These are phyloP conservation scores for Tiphia femorata DNA, from an alignment of 2,888 invertebrate species.

Conservation along the genomic window DNA sequence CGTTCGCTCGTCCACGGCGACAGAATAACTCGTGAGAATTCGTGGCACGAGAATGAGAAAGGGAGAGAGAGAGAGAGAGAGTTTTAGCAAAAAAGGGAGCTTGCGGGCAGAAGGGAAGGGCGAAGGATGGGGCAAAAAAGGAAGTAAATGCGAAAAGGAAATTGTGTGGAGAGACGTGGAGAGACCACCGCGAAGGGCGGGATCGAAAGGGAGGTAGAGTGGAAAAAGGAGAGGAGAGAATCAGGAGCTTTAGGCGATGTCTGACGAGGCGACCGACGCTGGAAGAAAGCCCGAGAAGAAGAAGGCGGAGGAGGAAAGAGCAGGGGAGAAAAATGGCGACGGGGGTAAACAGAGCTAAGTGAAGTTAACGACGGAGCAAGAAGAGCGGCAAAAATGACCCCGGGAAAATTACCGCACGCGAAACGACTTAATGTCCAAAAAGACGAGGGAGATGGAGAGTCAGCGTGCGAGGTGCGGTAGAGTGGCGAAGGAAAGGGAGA, in stretches of 20 bases:
- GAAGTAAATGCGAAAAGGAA: constrained; percentile 3
- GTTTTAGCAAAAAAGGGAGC: background rate
- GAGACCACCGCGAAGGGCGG: constrained; percentile 10
- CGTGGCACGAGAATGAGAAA: background rate
- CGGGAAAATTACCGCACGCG: constrained; percentile 52
- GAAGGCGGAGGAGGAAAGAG: constrained; percentile 17
- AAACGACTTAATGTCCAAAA: constrained; percentile 60
- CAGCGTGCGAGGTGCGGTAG: constrained; percentile 3
- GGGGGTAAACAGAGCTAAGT: constrained; percentile 56
- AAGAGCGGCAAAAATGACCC: constrained; percentile 53
- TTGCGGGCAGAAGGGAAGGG: background rate
- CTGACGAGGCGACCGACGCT: constrained; percentile 25
- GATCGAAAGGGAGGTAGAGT: constrained; percentile 10
- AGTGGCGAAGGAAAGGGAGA: too few relatives aligned
- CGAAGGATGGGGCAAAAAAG: constrained; percentile 6
- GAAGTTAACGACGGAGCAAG: constrained; percentile 58
- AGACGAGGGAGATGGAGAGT: constrained; percentile 26
- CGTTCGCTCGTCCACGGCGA: too few relatives aligned
- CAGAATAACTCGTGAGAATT: background rate
- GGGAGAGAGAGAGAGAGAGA: background rate
- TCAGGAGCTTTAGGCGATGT: constrained; percentile 25
- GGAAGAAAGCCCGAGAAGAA: constrained; percentile 7
- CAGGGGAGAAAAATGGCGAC: constrained; percentile 33
- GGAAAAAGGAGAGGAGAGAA: background rate
- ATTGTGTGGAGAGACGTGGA: background rate